Conservation (phyloP, 1,140 invertebrate species). For the Lucilia cuprina region DNA sequence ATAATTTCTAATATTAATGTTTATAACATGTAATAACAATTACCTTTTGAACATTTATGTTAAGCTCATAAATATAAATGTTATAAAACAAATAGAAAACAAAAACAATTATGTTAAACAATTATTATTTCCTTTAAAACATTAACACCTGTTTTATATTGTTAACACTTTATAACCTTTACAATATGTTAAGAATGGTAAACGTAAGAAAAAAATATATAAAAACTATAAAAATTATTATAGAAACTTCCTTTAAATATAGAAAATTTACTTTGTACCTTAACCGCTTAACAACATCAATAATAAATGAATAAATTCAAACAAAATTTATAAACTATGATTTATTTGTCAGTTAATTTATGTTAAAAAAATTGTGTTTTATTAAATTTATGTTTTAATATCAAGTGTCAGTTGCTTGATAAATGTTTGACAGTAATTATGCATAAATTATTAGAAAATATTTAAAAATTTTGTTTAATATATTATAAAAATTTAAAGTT, state of each 20-base stretch:
- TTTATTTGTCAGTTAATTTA: neutral
- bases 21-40: too few relatives aligned
- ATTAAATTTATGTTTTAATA: neutral
- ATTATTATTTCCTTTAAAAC: neutral
- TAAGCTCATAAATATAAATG: neutral
- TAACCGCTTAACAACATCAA: neutral
- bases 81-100: neutral
- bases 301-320: neutral
- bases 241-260: neutral
- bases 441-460: neutral
- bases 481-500: neutral
- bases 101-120: neutral
- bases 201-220: neutral
- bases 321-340: neutral
- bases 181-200: neutral
- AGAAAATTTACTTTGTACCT: neutral
- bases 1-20: too few relatives aligned
- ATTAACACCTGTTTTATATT: neutral
- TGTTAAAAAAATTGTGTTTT: neutral
- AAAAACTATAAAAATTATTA: neutral
- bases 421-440: constrained; percentile 14
- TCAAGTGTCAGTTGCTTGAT: neutral
- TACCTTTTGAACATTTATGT: too few relatives aligned
- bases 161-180: neutral
- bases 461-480: neutral